A percentile compares a stretch with the other conserved stretches of the same genome.
These are phyloP conservation scores for Eumacrocentrus americanus DNA, from an alignment of 2,888 invertebrate genomes.

Conservation along the genomic window DNA sequence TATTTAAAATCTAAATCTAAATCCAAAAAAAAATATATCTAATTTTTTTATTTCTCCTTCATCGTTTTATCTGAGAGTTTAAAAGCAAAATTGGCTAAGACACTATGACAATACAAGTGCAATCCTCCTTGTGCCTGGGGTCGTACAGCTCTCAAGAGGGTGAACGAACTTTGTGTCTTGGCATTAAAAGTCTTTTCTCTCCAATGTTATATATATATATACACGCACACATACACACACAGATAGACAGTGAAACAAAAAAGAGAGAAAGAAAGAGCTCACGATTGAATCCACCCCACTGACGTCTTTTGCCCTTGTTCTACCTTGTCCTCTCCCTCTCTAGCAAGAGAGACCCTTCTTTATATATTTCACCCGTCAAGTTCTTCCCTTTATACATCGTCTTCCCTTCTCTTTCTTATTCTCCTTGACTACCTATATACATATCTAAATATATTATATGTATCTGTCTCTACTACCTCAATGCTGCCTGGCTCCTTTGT, in stretches of 20 bases:
- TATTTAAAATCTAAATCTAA: too few species aligned
- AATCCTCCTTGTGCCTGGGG: not conserved
- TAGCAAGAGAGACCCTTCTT: not conserved
- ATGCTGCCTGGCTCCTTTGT: not conserved
- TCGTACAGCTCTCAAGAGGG: not conserved
- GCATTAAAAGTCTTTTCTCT: conserved; percentile 23
- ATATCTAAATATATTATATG: conserved; percentile 4
- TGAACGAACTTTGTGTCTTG: conserved; percentile 11
- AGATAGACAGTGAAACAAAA: not conserved
- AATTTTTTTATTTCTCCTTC: too few species aligned
- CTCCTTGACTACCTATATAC: too few species aligned
- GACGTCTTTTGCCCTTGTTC: conserved; percentile 3
- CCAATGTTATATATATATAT: not conserved
- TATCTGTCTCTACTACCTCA: not conserved
- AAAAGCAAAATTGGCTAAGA: not conserved
- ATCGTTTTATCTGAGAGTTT: not conserved
- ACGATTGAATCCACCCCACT: conserved; percentile 14
- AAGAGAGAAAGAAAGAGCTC: too few species aligned
- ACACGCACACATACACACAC: not conserved
- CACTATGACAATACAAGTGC: not conserved
- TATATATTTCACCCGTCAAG: conserved; percentile 12
- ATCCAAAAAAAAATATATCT: too few species aligned
- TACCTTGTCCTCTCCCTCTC: not conserved
- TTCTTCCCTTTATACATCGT: not conserved
- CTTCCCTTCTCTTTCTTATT: not conserved